Evolutionary conservation across 1,140 invertebrate species (phyloP), one percentile per base, ranked within the genome.

Genomic region (Aphaenogaster floridana): DNA sequence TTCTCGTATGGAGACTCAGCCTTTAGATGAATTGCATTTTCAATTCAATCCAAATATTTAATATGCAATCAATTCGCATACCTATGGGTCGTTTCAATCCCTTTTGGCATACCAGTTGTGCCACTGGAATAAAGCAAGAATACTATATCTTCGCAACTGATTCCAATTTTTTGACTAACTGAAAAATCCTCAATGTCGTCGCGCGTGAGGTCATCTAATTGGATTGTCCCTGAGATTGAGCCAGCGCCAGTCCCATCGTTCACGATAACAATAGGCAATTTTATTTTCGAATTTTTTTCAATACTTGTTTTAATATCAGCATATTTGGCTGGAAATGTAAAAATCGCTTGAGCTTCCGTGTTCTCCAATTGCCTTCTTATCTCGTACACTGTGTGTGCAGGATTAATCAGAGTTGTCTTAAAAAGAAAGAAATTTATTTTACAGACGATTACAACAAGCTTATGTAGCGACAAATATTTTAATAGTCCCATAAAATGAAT

Each of bases 61-160:
- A 80, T 48, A n/a, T n/a, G 8, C n/a, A 48, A 80, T 28, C 50
- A 59, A 15, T 77, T 42, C 36, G 21, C n/a, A 0, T 52, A 91
- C 92, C 86, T 92, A 93, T 99, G 97, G 0, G 97, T 97, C 0
- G 98, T 92, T 95, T 98, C 96, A 0, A 99, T 98, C 42, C 98
- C 98, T 96, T 99, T 99, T 11, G 98, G 98, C 68, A 98, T 92
- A 17, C 98, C 98, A 36, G 98, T 99, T 4, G 98, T 99, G n/a
- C 98, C 98, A 93, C 98, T 98, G 0, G 98, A 97, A 94, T 96
- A 97, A 21, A 96, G 96, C 78, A 97, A 89, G 76, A 97, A 91
- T 13, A 96, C 94, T 9, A 96, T 93, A 91, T 97, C 96, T 36
- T 96, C 92, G 28, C 91, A 28, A 66, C 89, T 92, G 42, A 93